Evolutionary conservation across 64 coral and sea anemone genomes (phyloP).

Genomic region (Actinia tenebrosa): DNA sequence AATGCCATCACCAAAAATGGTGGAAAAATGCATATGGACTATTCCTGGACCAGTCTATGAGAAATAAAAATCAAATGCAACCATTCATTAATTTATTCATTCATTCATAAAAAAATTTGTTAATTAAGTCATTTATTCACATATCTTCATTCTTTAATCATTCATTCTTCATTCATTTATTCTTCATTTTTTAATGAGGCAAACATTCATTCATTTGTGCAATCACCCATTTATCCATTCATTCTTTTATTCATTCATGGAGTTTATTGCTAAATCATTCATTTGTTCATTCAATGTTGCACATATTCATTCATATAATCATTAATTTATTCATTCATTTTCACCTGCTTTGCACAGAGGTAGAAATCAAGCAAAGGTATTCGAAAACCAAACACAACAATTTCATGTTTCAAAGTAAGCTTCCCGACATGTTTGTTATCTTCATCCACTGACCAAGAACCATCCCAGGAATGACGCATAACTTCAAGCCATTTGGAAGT

Average conservation of each 20-base stretch:
- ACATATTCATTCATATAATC: not conserved
- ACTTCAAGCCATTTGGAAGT: slow-evolving; percentile 49
- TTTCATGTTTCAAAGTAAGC: slow-evolving; percentile 44
- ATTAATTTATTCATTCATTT: not conserved
- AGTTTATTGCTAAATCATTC: not conserved
- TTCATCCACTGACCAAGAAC: slow-evolving; percentile 53
- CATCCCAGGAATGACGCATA: slow-evolving; percentile 52
- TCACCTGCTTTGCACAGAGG: slow-evolving; percentile 82
- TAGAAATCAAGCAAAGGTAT: slow-evolving; percentile 59
- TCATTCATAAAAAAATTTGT: not conserved
- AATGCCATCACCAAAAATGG: slow-evolving; percentile 37
- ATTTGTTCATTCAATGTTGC: not conserved
- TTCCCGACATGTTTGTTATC: slow-evolving; percentile 63
- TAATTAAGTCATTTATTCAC: not conserved
- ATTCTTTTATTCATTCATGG: not conserved
- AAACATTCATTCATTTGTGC: not conserved
- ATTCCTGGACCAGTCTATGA: slow-evolving; percentile 84
- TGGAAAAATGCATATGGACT: slow-evolving; percentile 60
- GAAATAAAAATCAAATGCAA: not conserved
- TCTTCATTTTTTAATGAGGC: too few relatives aligned
- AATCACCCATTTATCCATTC: not conserved
- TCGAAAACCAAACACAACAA: slow-evolving; percentile 53
- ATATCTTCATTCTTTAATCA: not conserved
- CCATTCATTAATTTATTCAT: not conserved
- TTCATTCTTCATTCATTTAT: not conserved